Conservation (phyloP, 2,113 vertebrate species). For the Brachyhypopomus gauderio region DNA sequence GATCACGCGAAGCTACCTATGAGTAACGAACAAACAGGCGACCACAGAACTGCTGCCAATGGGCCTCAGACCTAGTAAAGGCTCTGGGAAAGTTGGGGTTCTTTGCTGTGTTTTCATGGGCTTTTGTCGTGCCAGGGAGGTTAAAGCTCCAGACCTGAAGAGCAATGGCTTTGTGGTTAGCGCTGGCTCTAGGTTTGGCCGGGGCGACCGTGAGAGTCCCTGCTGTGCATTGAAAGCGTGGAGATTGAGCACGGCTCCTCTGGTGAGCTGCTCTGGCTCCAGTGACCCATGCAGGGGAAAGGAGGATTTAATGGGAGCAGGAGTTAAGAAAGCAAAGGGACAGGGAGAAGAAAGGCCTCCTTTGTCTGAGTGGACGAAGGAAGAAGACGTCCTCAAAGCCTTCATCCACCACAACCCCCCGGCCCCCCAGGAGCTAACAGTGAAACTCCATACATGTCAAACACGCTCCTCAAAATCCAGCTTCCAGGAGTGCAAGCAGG, state of each 20-base stretch:
- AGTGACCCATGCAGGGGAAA: slow-evolving; percentile 36
- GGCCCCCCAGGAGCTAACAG: slow-evolving; percentile 12
- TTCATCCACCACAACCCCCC: slow-evolving; percentile 4
- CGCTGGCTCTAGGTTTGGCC: slow-evolving; percentile 12
- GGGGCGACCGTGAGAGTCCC: slow-evolving; percentile 1
- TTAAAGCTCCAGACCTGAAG: background rate
- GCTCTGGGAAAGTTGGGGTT: background rate
- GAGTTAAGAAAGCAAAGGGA: slow-evolving; percentile 58
- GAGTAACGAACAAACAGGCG: background rate
- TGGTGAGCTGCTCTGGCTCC: slow-evolving; percentile 15
- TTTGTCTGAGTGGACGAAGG: slow-evolving; percentile 55
- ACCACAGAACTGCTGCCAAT: too few relatives aligned
- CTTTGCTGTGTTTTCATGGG: background rate
- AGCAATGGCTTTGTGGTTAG: slow-evolving; percentile 11
- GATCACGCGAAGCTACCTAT: background rate
- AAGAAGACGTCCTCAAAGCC: slow-evolving; percentile 34
- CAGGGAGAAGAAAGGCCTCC: slow-evolving; percentile 60
- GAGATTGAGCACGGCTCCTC: slow-evolving; percentile 20
- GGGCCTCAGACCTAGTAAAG: background rate
- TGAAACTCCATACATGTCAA: slow-evolving; percentile 69
- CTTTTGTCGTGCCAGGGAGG: background rate
- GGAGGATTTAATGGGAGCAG: slow-evolving; percentile 55
- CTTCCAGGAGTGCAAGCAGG: slow-evolving; percentile 54
- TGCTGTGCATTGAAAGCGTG: slow-evolving; percentile 36
- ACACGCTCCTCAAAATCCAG: slow-evolving; percentile 53